Conservation (phyloP, 2,888 invertebrate species). For the Zygogramma bicolorata region DNA sequence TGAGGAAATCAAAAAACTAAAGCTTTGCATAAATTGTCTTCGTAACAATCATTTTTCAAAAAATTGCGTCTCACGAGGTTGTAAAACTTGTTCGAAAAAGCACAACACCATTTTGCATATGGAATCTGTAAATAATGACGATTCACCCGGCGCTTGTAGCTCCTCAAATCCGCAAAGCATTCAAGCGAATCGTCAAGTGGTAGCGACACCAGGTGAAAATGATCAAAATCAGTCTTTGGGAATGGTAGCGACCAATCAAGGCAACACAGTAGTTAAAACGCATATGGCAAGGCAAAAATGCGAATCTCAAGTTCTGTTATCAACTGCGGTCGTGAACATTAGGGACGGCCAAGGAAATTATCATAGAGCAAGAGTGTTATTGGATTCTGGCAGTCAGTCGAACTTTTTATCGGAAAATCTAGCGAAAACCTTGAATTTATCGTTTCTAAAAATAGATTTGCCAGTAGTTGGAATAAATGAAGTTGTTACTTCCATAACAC, state of each 20-base stretch:
- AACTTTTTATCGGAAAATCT: not conserved
- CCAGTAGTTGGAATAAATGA: not conserved
- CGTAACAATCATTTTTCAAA: not conserved
- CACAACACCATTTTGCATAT: not conserved
- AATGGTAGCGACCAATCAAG: not conserved
- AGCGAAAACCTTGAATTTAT: not conserved
- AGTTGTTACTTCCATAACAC: not conserved
- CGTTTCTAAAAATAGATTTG: not conserved
- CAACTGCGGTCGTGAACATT: not conserved
- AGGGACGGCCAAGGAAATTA: not conserved
- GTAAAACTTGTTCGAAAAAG: not conserved
- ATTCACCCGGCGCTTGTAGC: not conserved
- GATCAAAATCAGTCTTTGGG: not conserved
- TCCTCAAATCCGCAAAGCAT: not conserved
- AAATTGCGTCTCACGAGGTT: not conserved
- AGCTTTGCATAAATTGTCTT: constrained; percentile 8
- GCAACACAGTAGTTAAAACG: not conserved
- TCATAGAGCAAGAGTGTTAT: not conserved
- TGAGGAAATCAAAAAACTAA: constrained; percentile 5
- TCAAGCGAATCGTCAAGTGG: not conserved
- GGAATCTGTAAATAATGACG: not conserved
- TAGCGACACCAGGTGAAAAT: not conserved
- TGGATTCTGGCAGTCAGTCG: not conserved
- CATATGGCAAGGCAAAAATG: not conserved
- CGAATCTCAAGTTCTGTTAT: not conserved